These are phyloP conservation scores for Mesembrinibis cayennensis DNA, from an alignment of 2,113 vertebrate genomes.

Conservation along the genomic window DNA sequence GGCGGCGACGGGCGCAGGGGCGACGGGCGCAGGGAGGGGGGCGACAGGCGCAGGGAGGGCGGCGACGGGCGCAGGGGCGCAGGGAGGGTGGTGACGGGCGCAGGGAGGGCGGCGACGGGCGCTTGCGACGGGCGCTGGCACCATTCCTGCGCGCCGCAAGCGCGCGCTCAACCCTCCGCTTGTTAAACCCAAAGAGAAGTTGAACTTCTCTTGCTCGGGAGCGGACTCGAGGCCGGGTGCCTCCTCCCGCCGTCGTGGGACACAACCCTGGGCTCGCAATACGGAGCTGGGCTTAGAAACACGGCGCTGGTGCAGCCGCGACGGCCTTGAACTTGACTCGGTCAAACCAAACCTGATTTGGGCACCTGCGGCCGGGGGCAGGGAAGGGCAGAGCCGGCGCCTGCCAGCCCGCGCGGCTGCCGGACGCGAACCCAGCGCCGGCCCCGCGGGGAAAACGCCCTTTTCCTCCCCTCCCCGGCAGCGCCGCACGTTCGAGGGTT, in stretches of 20 bases:
- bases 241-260: fast-evolving
- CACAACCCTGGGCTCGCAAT: fast-evolving
- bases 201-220: background rate
- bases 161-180: too few species aligned
- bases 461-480: background rate
- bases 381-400: background rate
- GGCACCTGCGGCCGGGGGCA: background rate
- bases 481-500: fast-evolving
- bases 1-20: too few species aligned
- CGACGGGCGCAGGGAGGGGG: too few species aligned
- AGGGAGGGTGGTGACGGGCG: too few species aligned
- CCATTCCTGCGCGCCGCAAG: too few species aligned
- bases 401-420: background rate
- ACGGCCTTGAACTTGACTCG: background rate
- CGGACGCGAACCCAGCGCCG: fast-evolving
- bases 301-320: fast-evolving
- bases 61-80: too few species aligned
- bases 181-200: fast-evolving
- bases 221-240: fast-evolving
- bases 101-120: too few species aligned
- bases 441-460: too few species aligned
- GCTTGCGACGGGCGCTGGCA: too few species aligned
- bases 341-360: fast-evolving
- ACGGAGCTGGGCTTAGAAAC: fast-evolving
- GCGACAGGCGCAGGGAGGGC: too few species aligned